Conservation (phyloP, 2,888 invertebrate species). For the Dione juno region DNA sequence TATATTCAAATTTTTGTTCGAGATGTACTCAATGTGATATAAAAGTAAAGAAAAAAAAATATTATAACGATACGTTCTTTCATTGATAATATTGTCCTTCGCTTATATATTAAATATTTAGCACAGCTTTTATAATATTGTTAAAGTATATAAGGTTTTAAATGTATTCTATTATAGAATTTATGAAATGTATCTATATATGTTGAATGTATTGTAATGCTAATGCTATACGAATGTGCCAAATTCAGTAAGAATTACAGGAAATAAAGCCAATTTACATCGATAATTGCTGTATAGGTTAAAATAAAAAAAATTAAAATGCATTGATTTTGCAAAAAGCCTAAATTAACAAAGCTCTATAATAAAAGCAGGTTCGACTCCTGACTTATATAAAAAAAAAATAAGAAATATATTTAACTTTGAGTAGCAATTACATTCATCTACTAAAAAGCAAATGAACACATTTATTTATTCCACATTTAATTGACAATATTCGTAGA, state of each 20-base stretch:
- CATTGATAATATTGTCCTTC: slow-evolving; percentile 60
- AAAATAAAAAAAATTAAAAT: background rate
- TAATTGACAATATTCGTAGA: slow-evolving; percentile 20
- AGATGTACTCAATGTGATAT: slow-evolving; percentile 78
- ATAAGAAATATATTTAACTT: slow-evolving; percentile 7
- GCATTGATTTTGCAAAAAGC: background rate
- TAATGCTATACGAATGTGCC: slow-evolving; percentile 57
- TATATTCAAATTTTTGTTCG: slow-evolving; percentile 56
- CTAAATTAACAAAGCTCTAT: background rate
- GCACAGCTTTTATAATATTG: slow-evolving; percentile 63
- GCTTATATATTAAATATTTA: slow-evolving; percentile 57
- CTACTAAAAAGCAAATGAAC: background rate
- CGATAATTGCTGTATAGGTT: slow-evolving; percentile 52
- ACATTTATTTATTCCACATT: slow-evolving; percentile 1
- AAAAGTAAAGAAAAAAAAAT: slow-evolving; percentile 64
- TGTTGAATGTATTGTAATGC: slow-evolving; percentile 59
- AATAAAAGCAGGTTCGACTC: background rate
- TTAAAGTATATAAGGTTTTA: slow-evolving; percentile 51
- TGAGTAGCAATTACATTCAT: background rate
- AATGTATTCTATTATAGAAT: slow-evolving; percentile 52
- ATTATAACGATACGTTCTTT: slow-evolving; percentile 65
- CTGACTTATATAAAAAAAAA: background rate
- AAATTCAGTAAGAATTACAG: slow-evolving; percentile 71
- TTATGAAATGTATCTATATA: slow-evolving; percentile 57
- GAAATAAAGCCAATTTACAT: slow-evolving; percentile 64